Base-by-base conservation (phyloP, 2,888 invertebrate genomes). In the Chloroclysta siterata region DNA sequence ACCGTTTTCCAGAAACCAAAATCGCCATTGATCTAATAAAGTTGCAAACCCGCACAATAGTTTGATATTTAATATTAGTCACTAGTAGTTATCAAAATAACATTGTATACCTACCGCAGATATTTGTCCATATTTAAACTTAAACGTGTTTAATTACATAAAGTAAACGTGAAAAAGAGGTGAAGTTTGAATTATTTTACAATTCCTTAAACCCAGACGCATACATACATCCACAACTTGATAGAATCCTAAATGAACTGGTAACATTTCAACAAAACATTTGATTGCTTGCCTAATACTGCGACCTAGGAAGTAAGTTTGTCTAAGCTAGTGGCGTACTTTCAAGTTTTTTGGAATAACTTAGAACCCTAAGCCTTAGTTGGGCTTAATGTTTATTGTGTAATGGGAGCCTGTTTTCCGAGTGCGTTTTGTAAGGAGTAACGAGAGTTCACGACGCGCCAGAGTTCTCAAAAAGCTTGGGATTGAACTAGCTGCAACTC, bases 1-100 rank as follows among this genome's bases (percentile, higher is more conserved):
- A 88, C 86, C 81, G 80, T 82, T 79, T 76, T 82, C 74, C 80
- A 81, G 79, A 82, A 84, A 84, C 83, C 82, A 80, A 83, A 82
- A 78, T 77, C 72, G 75, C 75, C 80, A 78, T 76, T 72, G 78
- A 72, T 66, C 69, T 76, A 75, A 72, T 51, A 33, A 48, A 75
- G 50, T 50, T 33, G 74, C 74, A 63, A 75, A 73, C 77, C 76
- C 76, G 73, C 76, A 73, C 70, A 72, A 68, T 64, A 59, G 33
- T 53, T 53, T 57, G 51, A 57, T 53, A 42, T 55, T 29, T 48
- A 14, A 29, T 47, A 28, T 15, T 41, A 55, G 42, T 54, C 28
- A 44, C 44, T 61, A 51, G 39, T 54, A 60, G 42, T 50, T 44
- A 50, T 47, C 50, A 44, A 51, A 22, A 47, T 39, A 41, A 28